Base-by-base conservation (phyloP, 2,888 invertebrate species). In the Frankliniella intonsa region DNA sequence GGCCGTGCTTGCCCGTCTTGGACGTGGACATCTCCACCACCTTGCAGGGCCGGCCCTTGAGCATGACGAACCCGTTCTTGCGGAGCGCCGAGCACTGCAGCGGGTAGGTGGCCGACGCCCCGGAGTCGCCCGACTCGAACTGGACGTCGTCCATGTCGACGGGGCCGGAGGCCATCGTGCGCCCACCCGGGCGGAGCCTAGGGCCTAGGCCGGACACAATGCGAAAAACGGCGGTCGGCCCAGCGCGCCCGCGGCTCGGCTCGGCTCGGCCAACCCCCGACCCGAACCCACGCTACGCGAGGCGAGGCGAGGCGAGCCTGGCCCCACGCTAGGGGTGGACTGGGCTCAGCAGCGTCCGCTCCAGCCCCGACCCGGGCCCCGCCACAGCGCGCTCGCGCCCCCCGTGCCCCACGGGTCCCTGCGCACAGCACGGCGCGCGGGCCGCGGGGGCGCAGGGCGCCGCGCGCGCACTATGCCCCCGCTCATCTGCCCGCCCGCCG, bases 1-100 rank as follows among this genome's bases (percentile, higher is more conserved):
- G 99, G 86, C 99, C 99, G 90, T 99, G 99, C 90, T 99, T 99
- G 87, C 99, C 99, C 88, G 99, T 99, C 92, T 99, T 99, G 81
- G 99, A 99, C 86, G 99, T 99, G 85, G 98, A 98, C 99, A 99
- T 99, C 91, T 99, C 99, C 84, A 99, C 98, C 87, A 99, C 98
- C 92, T 99, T 99, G 92, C 99, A 99, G 84, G 99, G 98, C 87
- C 98, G 95, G 85, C 94, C 92, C 91, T 99, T 99, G 86, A 99
- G 92, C 95, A 98, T 96, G 86, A 99, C 99, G 88, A 96, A 97
- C 87, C 99, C 99, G 90, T 98, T 98, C 91, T 99, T 99, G 89
- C 99, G 97, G 87, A 99, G 92, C 87, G 99, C 97, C 82, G 98
- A 99, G 89, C 99, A 99, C 91, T 99, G 99, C 94, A 96, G 95